phyloP scores from a whole-genome alignment of 2,113 vertebrate species.

The Gavia stellata region DNA sequence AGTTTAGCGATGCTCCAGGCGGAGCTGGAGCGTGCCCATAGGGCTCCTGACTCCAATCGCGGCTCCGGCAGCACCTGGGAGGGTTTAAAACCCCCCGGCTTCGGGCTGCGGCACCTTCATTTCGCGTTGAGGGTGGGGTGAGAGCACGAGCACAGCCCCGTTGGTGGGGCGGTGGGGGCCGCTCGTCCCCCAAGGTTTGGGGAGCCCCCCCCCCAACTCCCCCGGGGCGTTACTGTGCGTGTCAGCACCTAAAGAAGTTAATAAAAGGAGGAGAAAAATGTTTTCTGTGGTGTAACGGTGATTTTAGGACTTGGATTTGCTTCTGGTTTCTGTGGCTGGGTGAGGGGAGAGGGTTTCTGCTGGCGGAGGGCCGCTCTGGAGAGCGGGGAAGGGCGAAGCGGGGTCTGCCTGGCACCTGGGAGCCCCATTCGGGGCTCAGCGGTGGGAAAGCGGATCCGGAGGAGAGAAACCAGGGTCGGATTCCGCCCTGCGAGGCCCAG shows the following conservation, averaged over 20 bases:
- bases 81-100: not conserved
- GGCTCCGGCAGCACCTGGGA: no score
- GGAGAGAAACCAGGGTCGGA: not conserved
- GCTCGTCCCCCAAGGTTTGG: not conserved
- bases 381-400: not conserved
- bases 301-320: not conserved
- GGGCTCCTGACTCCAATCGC: accelerated
- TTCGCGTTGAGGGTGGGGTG: accelerated
- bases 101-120: not conserved
- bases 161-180: not conserved
- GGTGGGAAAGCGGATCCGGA: accelerated
- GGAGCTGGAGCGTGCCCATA: not conserved
- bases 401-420: not conserved
- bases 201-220: not conserved
- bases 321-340: not conserved
- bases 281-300: not conserved
- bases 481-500: not conserved
- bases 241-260: no score
- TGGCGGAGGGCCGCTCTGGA: accelerated
- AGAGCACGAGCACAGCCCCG: not conserved
- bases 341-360: not conserved
- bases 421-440: not conserved
- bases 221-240: accelerated
- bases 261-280: not conserved
- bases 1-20: not conserved